Percentiles rank a stretch among this genome's conserved stretches.
These are phyloP conservation scores for Agonopterix subpropinquella DNA, from an alignment of 2,888 invertebrate species.

Conservation along the genomic window DNA sequence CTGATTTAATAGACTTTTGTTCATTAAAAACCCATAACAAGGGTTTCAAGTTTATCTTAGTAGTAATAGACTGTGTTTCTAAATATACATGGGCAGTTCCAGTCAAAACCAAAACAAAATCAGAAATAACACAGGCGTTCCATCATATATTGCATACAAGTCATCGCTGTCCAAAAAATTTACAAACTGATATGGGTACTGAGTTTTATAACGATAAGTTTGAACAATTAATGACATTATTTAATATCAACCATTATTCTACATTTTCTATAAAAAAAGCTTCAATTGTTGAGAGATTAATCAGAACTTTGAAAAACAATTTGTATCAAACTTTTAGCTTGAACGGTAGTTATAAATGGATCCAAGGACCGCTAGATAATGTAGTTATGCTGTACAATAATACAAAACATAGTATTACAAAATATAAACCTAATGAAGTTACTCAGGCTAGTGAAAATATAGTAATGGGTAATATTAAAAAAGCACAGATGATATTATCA, in stretches of 20 bases:
- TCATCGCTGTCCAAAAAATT: conserved; percentile 8
- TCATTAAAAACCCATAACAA: conserved; percentile 8
- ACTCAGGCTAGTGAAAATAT: neutral
- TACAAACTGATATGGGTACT: conserved; percentile 12
- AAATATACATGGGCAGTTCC: conserved; percentile 11
- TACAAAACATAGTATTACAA: neutral
- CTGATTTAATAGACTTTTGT: conserved; percentile 36
- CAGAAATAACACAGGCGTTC: neutral
- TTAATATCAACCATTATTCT: neutral
- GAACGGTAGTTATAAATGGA: neutral
- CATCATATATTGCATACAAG: neutral
- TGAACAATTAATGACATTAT: neutral
- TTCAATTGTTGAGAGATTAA: conserved; percentile 1
- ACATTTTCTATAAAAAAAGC: conserved; percentile 1
- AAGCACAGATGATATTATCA: neutral
- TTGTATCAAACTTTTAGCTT: conserved; percentile 8
- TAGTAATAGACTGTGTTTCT: conserved; percentile 10
- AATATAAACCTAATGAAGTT: neutral
- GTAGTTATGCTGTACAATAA: neutral
- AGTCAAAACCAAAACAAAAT: conserved; percentile 7
- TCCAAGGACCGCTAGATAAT: neutral
- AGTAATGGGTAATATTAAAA: neutral
- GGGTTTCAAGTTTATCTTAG: conserved; percentile 9
- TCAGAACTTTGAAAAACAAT: conserved; percentile 5
- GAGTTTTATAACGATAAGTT: conserved; percentile 5